Base-by-base conservation (phyloP, 2,113 vertebrate genomes). In the Leptobrachium ailaonicum region DNA sequence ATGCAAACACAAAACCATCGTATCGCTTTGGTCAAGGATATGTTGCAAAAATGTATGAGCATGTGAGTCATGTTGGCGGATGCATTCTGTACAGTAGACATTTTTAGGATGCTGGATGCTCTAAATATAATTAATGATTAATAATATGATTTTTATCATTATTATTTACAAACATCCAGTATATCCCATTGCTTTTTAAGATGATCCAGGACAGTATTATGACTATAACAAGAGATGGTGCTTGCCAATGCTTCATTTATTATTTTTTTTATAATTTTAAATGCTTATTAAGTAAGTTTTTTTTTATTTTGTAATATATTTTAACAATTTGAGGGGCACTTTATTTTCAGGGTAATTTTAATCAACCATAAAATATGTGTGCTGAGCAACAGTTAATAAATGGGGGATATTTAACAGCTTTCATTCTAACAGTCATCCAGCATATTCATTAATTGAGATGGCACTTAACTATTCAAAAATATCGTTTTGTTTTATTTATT, bases 301-400 rank as follows among this genome's bases (percentile, higher is more conserved):
- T 74, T 69, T 78, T 76, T 14, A 14, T 4, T 3, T 66, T 75
- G 12, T 66, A 13, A 41, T 14, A 11, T 69, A 74, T 75, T 81
- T 74, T 81, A 81, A 80, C 66, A 54, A 13, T 58, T 50, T 47
- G 7, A 75, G 73, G 72, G 79, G 79, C 79, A 81, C 79, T 81
- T 81, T 81, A 81, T 75, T 73, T 80, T 70, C 75, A 81, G 73
- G 41, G 54, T 76, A 68, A 67, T 54, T 58, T 69, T 20, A 13
- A 60, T 50, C 44, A 58, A 54, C 44, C 13, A 41, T n/a, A 53
- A 72, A 64, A 64, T 11, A 5, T 47, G 9, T 70, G 68, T 47
- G 42, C 68, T 43, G 32, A 47, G 60, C 14, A 12, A 68, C 66
- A 68, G 5, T 60, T 54, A 32, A 54, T 12, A 8, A 6, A 42